These are phyloP conservation scores for Phyllotreta striolata DNA, from an alignment of 2,888 invertebrate species.

Conservation along the genomic window DNA sequence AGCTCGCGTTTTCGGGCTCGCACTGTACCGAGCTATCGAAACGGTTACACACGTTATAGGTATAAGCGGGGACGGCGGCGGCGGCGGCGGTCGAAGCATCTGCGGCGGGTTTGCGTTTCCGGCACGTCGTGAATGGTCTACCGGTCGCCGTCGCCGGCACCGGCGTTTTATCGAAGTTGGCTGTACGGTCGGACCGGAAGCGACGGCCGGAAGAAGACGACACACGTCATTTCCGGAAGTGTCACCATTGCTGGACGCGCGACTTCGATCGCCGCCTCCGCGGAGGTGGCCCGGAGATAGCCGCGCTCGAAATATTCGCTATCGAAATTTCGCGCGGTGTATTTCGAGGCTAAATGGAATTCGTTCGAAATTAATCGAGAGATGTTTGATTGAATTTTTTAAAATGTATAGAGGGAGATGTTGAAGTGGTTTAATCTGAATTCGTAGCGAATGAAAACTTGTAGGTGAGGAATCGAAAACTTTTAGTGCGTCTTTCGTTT, in stretches of 20 bases:
- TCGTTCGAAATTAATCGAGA: no score
- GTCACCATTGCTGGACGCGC: conserved; percentile 57
- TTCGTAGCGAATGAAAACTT: no score
- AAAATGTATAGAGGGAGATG: no score
- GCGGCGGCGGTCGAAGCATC: conserved; percentile 12
- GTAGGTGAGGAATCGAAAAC: no score
- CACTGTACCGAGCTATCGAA: no score
- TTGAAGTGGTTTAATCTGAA: no score
- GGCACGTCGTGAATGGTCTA: conserved; percentile 31
- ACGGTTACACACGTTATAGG: no score
- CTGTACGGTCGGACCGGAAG: conserved; percentile 58
- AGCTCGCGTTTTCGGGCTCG: no score
- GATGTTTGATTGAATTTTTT: no score
- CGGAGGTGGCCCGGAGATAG: conserved; percentile 21
- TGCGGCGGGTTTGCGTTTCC: conserved; percentile 27
- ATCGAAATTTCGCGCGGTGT: no score
- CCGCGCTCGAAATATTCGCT: conserved; percentile 7
- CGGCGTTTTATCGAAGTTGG: conserved; percentile 55
- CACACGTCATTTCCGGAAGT: conserved; percentile 62
- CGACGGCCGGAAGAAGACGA: conserved; percentile 61
- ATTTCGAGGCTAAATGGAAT: no score
- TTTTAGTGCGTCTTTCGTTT: no score
- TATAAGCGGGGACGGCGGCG: conserved; percentile 51
- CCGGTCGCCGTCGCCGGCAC: conserved; percentile 34
- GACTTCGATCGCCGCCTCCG: conserved; percentile 12